Evolutionary conservation across 2,888 invertebrate species (phyloP).

Genomic region (Macropis europaea): DNA sequence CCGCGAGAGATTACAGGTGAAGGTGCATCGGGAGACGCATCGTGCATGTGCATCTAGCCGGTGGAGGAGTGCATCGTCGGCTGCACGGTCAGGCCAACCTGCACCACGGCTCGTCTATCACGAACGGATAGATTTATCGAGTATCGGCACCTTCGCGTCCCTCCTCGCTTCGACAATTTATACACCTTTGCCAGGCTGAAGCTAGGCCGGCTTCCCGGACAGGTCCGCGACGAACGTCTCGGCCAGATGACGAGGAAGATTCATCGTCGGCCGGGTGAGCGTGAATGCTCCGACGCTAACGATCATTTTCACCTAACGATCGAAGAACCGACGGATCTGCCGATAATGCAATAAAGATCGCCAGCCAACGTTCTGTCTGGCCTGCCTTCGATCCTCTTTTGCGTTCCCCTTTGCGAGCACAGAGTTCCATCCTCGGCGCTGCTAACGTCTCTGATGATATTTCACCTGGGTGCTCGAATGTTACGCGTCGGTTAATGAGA

Average conservation of each 20-base stretch:
- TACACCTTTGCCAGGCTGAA: constrained; percentile 59
- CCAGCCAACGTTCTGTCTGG: constrained; percentile 12
- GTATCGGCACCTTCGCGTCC: constrained; percentile 72
- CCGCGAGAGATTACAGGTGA: constrained; percentile 57
- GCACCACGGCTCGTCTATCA: constrained; percentile 73
- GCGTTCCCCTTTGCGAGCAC: constrained; percentile 1
- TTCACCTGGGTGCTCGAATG: constrained; percentile 1
- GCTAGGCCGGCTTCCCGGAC: constrained; percentile 37
- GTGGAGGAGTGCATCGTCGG: constrained; percentile 17
- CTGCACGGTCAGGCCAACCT: constrained; percentile 41
- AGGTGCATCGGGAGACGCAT: constrained; percentile 56
- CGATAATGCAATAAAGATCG: constrained; percentile 49
- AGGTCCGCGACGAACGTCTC: constrained; percentile 54
- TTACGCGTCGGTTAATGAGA: neutral
- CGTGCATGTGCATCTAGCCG: constrained; percentile 38
- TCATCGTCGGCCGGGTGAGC: constrained; percentile 28
- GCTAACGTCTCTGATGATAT: neutral
- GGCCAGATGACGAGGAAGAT: constrained; percentile 55
- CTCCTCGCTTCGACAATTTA: constrained; percentile 66
- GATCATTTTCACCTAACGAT: constrained; percentile 54
- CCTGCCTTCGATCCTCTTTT: constrained; percentile 32
- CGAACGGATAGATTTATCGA: constrained; percentile 74
- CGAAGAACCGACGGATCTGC: constrained; percentile 25
- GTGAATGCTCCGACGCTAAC: constrained; percentile 40
- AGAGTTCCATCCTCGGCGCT: neutral